Evolutionary conservation across 2,888 invertebrate species (phyloP).

Genomic region (Helleia helle): DNA sequence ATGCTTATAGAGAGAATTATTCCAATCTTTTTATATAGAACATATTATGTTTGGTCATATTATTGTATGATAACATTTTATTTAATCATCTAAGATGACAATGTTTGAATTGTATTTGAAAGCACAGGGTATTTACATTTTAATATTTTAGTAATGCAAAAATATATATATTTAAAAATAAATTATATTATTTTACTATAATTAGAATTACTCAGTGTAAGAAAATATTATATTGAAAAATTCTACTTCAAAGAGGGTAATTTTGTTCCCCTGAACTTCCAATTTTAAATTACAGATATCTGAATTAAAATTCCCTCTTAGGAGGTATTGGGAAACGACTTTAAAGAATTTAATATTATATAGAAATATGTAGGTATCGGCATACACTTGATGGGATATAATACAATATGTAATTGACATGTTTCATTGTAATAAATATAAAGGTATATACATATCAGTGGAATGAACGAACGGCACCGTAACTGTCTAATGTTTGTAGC

Average conservation of each 20-base stretch:
- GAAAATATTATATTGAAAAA: no score
- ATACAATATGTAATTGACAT: conserved; percentile 22
- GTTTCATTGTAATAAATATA: no score
- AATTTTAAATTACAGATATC: no score
- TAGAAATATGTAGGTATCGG: no score
- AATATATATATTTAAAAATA: no score
- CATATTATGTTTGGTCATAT: conserved; percentile 57
- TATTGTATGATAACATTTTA: conserved; percentile 22
- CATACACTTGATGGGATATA: conserved; percentile 2
- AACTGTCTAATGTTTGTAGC: conserved; percentile 43
- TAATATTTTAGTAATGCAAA: neutral
- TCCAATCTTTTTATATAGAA: conserved; percentile 48
- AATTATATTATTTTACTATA: no score
- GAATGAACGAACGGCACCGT: conserved; percentile 46
- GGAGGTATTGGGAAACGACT: conserved; percentile 4
- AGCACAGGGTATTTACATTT: conserved; percentile 3
- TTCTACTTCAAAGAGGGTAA: no score
- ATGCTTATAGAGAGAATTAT: conserved; percentile 66
- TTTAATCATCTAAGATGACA: conserved; percentile 8
- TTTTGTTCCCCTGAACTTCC: neutral
- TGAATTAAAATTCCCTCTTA: conserved; percentile 6
- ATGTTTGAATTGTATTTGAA: neutral
- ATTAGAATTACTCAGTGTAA: no score
- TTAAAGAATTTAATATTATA: no score
- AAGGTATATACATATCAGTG: conserved; percentile 29